These are phyloP conservation scores for Dendroctonus valens DNA, from an alignment of 1,140 invertebrate genomes.

Conservation along the genomic window DNA sequence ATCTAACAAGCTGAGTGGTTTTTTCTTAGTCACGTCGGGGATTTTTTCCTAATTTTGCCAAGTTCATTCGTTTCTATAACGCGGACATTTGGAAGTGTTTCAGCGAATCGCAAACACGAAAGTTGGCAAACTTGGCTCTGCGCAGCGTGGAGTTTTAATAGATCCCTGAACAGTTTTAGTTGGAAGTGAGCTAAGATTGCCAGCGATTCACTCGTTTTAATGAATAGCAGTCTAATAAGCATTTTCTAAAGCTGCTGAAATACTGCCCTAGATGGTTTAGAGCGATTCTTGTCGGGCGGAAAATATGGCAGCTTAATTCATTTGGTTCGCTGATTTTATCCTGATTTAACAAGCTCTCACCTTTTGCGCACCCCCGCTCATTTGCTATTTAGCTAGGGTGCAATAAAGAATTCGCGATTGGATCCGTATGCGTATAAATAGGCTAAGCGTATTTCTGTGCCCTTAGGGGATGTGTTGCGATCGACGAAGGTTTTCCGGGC, in stretches of 20 bases:
- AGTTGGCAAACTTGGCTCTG: constrained; percentile 7
- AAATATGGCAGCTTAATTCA: too few relatives aligned
- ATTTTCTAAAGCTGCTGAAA: too few relatives aligned
- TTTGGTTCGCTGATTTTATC: too few relatives aligned
- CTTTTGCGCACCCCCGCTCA: too few relatives aligned
- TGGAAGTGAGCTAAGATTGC: constrained; percentile 11
- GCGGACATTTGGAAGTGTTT: constrained; percentile 3
- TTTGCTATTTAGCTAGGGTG: neutral
- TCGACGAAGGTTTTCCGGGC: constrained; percentile 18
- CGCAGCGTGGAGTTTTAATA: constrained; percentile 16
- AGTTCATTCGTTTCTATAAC: too few relatives aligned
- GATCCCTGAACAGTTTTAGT: constrained; percentile 13
- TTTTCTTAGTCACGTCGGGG: too few relatives aligned
- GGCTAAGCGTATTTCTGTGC: constrained; percentile 23
- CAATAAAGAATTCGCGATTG: constrained; percentile 28
- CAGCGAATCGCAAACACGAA: neutral
- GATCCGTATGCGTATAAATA: constrained; percentile 26
- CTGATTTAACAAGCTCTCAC: too few relatives aligned
- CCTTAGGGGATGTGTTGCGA: constrained; percentile 16
- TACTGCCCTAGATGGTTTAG: too few relatives aligned
- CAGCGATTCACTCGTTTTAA: constrained; percentile 14
- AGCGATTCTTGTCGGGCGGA: too few relatives aligned
- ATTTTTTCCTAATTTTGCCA: too few relatives aligned
- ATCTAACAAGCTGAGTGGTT: neutral
- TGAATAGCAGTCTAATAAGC: constrained; percentile 13